phyloP scores from a whole-genome alignment of 1,140 invertebrate species.

The Scaptomyza graminum region DNA sequence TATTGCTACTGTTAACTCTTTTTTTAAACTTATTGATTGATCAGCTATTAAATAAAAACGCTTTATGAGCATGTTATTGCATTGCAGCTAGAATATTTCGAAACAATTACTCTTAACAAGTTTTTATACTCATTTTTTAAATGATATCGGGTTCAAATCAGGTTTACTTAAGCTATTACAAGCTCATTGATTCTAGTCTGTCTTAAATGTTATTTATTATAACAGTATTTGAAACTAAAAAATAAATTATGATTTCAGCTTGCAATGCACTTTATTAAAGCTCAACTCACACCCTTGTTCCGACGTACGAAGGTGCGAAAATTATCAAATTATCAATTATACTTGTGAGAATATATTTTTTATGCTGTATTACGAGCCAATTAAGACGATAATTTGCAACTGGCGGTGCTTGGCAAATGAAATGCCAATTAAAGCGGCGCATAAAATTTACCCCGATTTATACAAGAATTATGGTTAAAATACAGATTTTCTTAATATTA shows the following conservation, averaged over 20 bases:
- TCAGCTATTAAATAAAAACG: too few relatives aligned
- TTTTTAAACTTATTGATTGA: too few relatives aligned
- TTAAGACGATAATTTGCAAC: conserved; percentile 47
- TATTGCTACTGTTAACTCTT: too few relatives aligned
- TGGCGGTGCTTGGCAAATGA: conserved; percentile 29
- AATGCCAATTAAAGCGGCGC: conserved; percentile 63
- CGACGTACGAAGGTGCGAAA: conserved; percentile 22
- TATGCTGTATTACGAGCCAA: conserved; percentile 11
- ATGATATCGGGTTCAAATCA: not conserved
- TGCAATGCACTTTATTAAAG: not conserved
- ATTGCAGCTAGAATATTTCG: not conserved
- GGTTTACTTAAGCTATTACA: not conserved
- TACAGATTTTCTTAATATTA: conserved; percentile 45
- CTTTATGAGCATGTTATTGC: too few relatives aligned
- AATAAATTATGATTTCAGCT: not conserved
- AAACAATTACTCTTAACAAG: not conserved
- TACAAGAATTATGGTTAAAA: conserved; percentile 43
- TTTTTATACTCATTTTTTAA: not conserved
- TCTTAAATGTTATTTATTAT: not conserved
- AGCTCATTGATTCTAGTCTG: not conserved
- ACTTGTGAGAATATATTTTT: conserved; percentile 24
- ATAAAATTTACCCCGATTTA: conserved; percentile 51
- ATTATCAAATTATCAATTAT: conserved; percentile 39
- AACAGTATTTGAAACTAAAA: not conserved
- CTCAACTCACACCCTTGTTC: conserved; percentile 8